Percentiles rank a stretch among this genome's conserved stretches.
phyloP scores from a whole-genome alignment of 1,140 invertebrate genomes.

The Zaprionus nigranus region DNA sequence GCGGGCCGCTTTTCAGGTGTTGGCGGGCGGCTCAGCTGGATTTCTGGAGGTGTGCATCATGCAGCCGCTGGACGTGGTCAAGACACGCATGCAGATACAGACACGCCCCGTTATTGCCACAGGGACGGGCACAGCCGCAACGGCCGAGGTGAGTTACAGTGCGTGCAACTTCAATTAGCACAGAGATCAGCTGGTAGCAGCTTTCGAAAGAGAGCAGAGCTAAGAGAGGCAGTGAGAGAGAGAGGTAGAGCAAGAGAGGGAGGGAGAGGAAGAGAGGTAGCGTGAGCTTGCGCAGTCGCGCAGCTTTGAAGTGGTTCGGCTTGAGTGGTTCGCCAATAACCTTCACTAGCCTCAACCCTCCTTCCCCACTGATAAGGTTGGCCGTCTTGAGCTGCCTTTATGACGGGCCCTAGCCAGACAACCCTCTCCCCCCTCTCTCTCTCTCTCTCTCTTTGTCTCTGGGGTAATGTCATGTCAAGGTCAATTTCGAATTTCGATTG shows the following conservation, averaged over 20 bases:
- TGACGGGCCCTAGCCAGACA: no score
- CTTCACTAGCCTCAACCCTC: background rate
- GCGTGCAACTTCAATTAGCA: slow-evolving; percentile 6
- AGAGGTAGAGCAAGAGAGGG: background rate
- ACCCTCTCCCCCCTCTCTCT: no score
- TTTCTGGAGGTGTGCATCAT: slow-evolving; percentile 98
- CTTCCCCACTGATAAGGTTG: no score
- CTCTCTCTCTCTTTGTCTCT: no score
- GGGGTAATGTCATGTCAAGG: slow-evolving; percentile 42
- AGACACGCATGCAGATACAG: slow-evolving; percentile 94
- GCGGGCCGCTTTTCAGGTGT: slow-evolving; percentile 92
- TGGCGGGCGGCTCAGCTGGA: slow-evolving; percentile 94
- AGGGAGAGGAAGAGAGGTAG: background rate
- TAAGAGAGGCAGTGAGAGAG: background rate
- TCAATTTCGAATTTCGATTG: slow-evolving; percentile 7
- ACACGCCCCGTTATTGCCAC: slow-evolving; percentile 65
- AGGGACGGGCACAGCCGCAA: slow-evolving; percentile 58
- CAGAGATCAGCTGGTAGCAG: slow-evolving; percentile 12
- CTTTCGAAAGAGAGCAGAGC: slow-evolving; percentile 7
- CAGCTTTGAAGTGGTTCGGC: slow-evolving; percentile 14
- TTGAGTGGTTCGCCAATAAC: background rate
- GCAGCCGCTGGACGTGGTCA: slow-evolving; percentile 97
- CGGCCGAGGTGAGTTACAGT: slow-evolving; percentile 52
- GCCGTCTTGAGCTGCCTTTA: no score
- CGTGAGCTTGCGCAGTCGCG: background rate